Percentiles rank a stretch among this genome's conserved stretches.
Evolutionary conservation across 2,797 vertebrate genomes (phyloP).

Genomic region (Melopsittacus undulatus): DNA sequence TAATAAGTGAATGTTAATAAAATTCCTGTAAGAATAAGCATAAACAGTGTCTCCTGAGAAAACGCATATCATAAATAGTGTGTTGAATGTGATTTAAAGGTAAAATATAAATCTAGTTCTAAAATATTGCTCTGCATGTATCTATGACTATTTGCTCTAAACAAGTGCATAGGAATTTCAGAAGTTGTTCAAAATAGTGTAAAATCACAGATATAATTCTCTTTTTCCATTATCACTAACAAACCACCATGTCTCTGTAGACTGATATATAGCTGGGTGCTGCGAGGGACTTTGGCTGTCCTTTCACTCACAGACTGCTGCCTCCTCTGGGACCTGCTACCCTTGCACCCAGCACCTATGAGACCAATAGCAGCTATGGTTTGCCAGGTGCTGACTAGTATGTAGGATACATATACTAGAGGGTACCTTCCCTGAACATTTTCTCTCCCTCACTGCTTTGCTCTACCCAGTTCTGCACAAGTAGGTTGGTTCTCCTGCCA

Average conservation of each 20-base stretch:
- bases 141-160: not conserved
- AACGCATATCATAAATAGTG: not conserved
- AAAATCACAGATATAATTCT: not conserved
- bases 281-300: not conserved
- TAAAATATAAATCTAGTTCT: not conserved
- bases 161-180: not conserved
- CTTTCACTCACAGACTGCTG: not conserved
- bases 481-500: not conserved
- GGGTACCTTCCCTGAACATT: not conserved
- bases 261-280: not conserved
- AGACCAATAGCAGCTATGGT: not conserved
- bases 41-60: not conserved
- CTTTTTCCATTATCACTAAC: not conserved
- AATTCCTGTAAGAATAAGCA: not conserved
- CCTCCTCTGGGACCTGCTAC: not conserved
- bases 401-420: fast-evolving
- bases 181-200: not conserved
- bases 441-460: not conserved
- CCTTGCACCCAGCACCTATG: not conserved
- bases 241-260: not conserved
- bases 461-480: not conserved
- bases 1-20: not conserved
- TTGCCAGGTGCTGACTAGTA: not conserved
- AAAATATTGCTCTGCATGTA: not conserved
- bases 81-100: not conserved